Percentiles rank a stretch among this genome's conserved stretches.
Conservation (phyloP, 2,113 vertebrate species). For the Onychorhynchus coronatus region DNA sequence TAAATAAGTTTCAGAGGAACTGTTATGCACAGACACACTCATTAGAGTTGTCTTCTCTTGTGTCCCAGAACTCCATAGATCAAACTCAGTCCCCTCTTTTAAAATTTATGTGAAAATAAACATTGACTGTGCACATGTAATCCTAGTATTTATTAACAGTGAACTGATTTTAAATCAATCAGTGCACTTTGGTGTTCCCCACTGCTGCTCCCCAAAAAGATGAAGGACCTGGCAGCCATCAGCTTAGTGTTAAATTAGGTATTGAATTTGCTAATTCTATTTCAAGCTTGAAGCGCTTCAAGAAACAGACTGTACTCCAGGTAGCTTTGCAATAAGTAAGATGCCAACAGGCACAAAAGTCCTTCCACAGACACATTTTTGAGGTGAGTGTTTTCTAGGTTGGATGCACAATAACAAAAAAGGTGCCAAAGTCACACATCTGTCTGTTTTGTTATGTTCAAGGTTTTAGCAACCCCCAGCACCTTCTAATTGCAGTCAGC, state of each 20-base stretch:
- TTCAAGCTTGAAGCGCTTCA: not conserved
- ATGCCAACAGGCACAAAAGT: not conserved
- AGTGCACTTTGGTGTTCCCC: not conserved
- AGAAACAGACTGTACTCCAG: not conserved
- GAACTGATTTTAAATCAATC: not conserved
- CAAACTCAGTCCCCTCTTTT: not conserved
- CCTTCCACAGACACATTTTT: not conserved
- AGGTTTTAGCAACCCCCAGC: not conserved
- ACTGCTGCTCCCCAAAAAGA: not conserved
- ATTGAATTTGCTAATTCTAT: not conserved
- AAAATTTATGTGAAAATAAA: not conserved
- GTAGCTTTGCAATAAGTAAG: not conserved
- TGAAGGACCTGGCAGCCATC: not conserved
- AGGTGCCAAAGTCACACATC: not conserved
- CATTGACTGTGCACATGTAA: not conserved
- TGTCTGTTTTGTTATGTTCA: not conserved
- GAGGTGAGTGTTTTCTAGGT: not conserved
- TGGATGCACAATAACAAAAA: not conserved
- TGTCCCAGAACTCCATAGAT: not conserved
- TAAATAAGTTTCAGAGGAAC: not conserved
- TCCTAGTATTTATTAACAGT: not conserved
- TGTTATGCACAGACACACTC: not conserved
- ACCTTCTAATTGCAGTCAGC: not conserved
- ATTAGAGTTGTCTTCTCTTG: not conserved
- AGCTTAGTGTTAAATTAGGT: not conserved